Base-by-base conservation (phyloP, 2,113 vertebrate species). In the Scomber colias region DNA sequence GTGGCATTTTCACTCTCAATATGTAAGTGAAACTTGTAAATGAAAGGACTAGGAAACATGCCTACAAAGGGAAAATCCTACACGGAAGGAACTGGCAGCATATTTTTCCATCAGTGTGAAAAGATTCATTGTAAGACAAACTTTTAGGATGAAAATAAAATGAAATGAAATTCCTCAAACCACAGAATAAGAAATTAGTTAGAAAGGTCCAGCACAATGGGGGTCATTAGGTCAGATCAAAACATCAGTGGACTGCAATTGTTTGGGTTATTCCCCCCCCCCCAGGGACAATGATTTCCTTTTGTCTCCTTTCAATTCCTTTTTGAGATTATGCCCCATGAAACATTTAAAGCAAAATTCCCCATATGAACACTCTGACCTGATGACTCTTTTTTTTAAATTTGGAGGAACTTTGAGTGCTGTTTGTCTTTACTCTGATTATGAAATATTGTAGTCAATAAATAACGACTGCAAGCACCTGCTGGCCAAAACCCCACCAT, bases 191-290 rank as follows among this genome's bases (percentile, higher is more conserved):
- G 19, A 19, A 53, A 16, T 0, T 5, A 9, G 19, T 11, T 14
- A 50, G 14, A 40, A 16, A 69, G 15, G 10, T 49, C 24, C 2
- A 1, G 64, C 12, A 60, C 15, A 56, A 57, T 61, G 3, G 3
- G 14, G 48, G 57, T 55, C 46, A 16, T 12, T 0, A 31, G 21
- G 24, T 53, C 48, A 31, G 2, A 2, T 2, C 6, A 10, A 17
- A 2, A 1, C 6, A 1, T 70, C 21, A 61, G 14, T 2, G 12
- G 30, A 31, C 10, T 40, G 2, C 15, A 54, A 17, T n/a, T 16
- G 11, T 40, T 17, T 7, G 0, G 3, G 0, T 19, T 27, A 27
- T 27, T 27, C 24, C 19, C 10, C 0, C 5, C 46, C 3, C 0
- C 5, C 46, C 3, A 35, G 7, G 4, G 12, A 3, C 2, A 1